Evolutionary conservation across 1,140 invertebrate genomes (phyloP).

Genomic region (Drosophila eugracilis): DNA sequence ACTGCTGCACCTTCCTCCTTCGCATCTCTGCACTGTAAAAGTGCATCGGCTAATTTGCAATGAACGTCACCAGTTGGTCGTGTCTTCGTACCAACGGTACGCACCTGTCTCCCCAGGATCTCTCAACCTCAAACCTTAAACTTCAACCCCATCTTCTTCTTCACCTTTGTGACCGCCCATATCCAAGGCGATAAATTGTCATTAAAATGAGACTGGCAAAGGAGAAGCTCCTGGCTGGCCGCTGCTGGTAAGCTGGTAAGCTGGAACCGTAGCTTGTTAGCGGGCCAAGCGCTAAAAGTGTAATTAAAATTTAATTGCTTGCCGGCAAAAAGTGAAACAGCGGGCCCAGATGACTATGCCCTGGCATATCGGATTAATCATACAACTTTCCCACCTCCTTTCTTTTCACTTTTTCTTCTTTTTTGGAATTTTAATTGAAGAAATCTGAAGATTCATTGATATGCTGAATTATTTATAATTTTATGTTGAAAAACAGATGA

Average conservation of each 20-base stretch:
- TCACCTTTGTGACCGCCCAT: slow-evolving; percentile 31
- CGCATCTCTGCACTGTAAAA: neutral
- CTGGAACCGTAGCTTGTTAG: slow-evolving; percentile 54
- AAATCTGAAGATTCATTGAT: no score
- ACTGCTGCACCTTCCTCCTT: no score
- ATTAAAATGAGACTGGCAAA: slow-evolving; percentile 50
- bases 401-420: no score
- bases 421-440: no score
- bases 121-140: no score
- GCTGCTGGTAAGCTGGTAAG: slow-evolving; percentile 7
- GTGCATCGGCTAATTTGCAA: slow-evolving; percentile 54
- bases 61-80: slow-evolving; percentile 16
- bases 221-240: neutral
- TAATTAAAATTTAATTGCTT: slow-evolving; percentile 70
- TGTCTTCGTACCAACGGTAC: no score
- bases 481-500: no score
- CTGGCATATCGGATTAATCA: slow-evolving; percentile 29
- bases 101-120: slow-evolving; percentile 1
- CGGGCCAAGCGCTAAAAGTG: slow-evolving; percentile 63
- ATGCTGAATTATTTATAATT: no score
- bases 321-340: slow-evolving; percentile 35
- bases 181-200: slow-evolving; percentile 64
- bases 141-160: no score
- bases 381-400: neutral
- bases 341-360: slow-evolving; percentile 9